phyloP scores from a whole-genome alignment of 2,113 vertebrate genomes.

The Zosterops lateralis region DNA sequence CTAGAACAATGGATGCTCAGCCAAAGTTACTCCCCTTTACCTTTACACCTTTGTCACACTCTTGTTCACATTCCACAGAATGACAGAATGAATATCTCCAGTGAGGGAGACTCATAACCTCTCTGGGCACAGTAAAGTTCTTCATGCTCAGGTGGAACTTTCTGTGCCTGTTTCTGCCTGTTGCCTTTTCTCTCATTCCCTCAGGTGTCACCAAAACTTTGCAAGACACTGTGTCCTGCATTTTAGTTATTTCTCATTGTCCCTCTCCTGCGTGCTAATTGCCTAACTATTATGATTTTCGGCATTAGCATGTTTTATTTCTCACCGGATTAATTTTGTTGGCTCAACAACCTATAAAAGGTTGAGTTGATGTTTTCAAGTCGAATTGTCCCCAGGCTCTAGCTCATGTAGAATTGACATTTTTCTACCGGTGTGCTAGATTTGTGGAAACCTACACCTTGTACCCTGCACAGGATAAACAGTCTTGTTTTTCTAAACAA shows the following conservation, averaged over 20 bases:
- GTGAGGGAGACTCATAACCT: not conserved
- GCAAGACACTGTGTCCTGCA: accelerated
- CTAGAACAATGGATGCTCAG: accelerated
- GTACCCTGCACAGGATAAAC: not conserved
- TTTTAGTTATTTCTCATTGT: not conserved
- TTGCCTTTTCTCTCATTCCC: not conserved
- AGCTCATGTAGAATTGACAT: not conserved
- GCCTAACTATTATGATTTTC: not conserved
- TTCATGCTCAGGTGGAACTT: not conserved
- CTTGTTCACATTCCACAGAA: not conserved
- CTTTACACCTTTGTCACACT: no score
- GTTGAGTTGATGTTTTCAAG: not conserved
- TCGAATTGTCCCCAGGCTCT: not conserved
- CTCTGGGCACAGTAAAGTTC: not conserved
- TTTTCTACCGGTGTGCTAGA: not conserved
- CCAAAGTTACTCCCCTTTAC: not conserved
- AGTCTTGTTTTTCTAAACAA: not conserved
- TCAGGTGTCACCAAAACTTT: not conserved
- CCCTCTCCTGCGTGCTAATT: not conserved
- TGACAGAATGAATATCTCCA: not conserved
- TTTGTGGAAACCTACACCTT: not conserved
- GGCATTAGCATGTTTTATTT: not conserved
- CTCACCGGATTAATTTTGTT: not conserved
- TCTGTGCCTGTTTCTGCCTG: not conserved
- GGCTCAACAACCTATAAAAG: not conserved